Evolutionary conservation across 2,113 vertebrate genomes (phyloP), one percentile per base, ranked within the genome.

Genomic region (Rhinogobius similis): DNA sequence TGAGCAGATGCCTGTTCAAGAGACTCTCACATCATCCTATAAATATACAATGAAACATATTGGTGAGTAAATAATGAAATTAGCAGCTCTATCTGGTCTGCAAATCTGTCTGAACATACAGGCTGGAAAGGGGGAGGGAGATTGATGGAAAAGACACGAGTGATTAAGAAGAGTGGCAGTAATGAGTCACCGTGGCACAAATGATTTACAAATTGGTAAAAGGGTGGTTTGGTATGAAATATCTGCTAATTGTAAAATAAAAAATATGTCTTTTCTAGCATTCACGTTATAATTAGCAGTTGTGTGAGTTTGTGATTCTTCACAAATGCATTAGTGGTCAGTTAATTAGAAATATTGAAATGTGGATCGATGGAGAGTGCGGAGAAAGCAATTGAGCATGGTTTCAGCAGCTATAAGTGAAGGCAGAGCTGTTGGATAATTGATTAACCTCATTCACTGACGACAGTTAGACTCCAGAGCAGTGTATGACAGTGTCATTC

Each of bases 11-110:
- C 95, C 95, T 93, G 92, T 93, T 94, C 21, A 67, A 36, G 5
- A 94, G 58, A 82, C 52, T 69, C 65, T 20, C 61, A 50, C 61
- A 63, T 46, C 71, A 66, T 76, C 67, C 41, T 32, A 36, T 66
- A 69, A 76, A 82, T 66, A 67, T 20, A 43, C 65, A 73, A 75
- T 70, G 75, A 23, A 84, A 94, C 95, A 96, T 91, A 96, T 94
- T 95, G 94, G 94, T 95, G 95, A 94, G 95, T 96, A 97, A 97
- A 96, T 95, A 96, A 97, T 95, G 93, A 95, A 94, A 96, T 96
- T 96, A 96, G 94, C 92, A 91, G 93, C 93, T 94, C 95, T 95
- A 95, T 95, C 93, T 96, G 94, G 95, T 93, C 93, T 96, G 94
- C 94, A 95, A 93, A 93, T 72, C 75, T 84, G 86, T 75, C 67